A percentile compares a stretch with the other conserved stretches of the same genome.
Evolutionary conservation across 2,113 vertebrate genomes (phyloP).

Genomic region (Trogon melanurus): DNA sequence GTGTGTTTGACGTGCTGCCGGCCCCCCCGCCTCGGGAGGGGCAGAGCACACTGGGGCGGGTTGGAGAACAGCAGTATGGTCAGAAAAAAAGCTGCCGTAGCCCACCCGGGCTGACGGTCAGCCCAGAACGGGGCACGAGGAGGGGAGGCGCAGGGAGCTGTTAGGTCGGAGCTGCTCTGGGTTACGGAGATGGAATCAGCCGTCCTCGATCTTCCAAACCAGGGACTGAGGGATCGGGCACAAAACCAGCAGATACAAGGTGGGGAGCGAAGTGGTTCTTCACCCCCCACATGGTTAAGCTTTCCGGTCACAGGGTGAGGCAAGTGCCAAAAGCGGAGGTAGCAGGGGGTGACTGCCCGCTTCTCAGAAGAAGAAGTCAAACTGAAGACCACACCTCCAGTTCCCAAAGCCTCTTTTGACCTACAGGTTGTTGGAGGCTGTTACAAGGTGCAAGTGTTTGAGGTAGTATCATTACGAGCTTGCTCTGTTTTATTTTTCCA

Average conservation of each 20-base stretch:
- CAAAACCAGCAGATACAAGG: neutral
- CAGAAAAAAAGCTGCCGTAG: neutral
- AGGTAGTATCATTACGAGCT: neutral
- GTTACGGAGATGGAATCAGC: neutral
- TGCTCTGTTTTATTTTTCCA: neutral
- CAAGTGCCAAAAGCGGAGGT: neutral
- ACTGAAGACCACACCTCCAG: neutral
- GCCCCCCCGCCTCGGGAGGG: neutral
- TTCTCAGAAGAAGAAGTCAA: neutral
- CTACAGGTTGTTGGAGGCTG: neutral
- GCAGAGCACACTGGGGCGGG: accelerated
- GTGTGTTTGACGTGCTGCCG: neutral
- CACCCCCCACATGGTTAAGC: neutral
- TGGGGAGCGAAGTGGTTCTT: neutral
- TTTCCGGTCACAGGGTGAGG: neutral
- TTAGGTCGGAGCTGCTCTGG: neutral
- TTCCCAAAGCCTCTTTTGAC: neutral
- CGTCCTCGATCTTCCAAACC: neutral
- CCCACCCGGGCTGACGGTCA: neutral
- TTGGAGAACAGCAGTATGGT: neutral
- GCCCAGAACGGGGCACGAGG: neutral
- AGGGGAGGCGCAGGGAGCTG: accelerated
- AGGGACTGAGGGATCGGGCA: neutral
- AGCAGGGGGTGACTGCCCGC: neutral
- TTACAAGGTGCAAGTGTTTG: neutral